Base-by-base conservation (phyloP, 2,113 vertebrate species). In the Mormyrus iriodes region DNA sequence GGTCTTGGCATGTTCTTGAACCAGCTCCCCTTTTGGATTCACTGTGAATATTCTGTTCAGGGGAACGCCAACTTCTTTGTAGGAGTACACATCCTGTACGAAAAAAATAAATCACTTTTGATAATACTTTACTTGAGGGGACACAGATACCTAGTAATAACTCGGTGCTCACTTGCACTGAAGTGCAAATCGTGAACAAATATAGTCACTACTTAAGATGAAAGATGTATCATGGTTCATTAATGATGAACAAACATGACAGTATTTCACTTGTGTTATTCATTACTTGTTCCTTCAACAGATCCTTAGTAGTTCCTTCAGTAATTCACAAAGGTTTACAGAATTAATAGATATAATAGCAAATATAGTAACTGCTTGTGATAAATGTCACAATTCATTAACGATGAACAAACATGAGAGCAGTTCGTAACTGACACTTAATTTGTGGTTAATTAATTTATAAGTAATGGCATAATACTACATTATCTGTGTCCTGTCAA, bases 31-130 rank as follows among this genome's bases (percentile, higher is more conserved):
- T 95, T 98, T 98, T 35, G 98, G 98, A 88, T 99, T 99, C 31
- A 99, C 98, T 0, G 98, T 99, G 92, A 99, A 99, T 94, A 99
- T 99, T 91, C 98, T 95, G 92, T 98, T 99, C 91, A 99, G 91
- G 48, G 97, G 97, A 89, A 99, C 98, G 0, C 98, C 98, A 0
- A 99, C 98, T 93, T 99, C 97, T 92, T 99, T 99, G 92, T 99
- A 99, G 0, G 98, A 98, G 93, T 96, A 99, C 7, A 99, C 98
- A 88, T 99, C 98, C 98, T 90, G 61, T 76, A 9, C 24, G 21
- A 55, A 21, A 53, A 51, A 55, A 51, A 82, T 61, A 61, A 52
- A 49, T 21, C 19, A 42, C 44, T 84, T 24, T 61, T 61, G 55
- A 2, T 10, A n/a, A 3, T 24, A 61, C 8, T n/a, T 58, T 55